Evolutionary conservation across 2,113 vertebrate species (phyloP), one percentile per base, ranked within the genome.

Genomic region (Daubentonia madagascariensis): DNA sequence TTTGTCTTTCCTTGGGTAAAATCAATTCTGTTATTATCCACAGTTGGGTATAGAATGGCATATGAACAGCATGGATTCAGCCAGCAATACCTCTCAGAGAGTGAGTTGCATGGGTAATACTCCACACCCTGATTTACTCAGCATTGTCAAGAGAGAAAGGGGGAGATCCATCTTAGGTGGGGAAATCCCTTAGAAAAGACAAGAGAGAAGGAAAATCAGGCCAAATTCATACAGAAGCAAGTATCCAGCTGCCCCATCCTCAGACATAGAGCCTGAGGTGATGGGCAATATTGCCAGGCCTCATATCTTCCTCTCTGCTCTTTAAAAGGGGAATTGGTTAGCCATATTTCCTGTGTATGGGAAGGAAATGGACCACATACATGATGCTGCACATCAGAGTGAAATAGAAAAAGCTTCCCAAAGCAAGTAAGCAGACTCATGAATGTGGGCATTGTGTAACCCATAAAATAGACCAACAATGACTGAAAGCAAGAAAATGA

Each of bases 1-100:
- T 97, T 98, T 97, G 97, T 97, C 96, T 97, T 98, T 98, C 80
- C 76, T 94, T 4, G 0, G 72, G 88, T 96, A 97, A 97, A 98
- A 98, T 98, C 92, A 94, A 93, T 97, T 97, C 97, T 95, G 90
- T 95, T 98, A 96, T 89, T 96, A 96, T 85, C 52, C 93, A 94
- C 70, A 96, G 78, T 95, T 93, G 97, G 93, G 93, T 92, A 86
- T 40, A 96, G 97, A 95, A 89, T 89, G 81, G 86, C 93, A 80
- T 25, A 89, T 3, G 84, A 86, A 84, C 80, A 92, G 92, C 43
- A 7, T 78, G 96, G 84, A 70, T 94, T 93, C 91, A 59, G 68
- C 48, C 79, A 59, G 92, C 91, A 83, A 20, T 65, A 20, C 35
- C 67, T 85, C 76, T 85, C 81, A 50, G 85, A 96, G 40, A 97